phyloP scores from a whole-genome alignment of 2,797 vertebrate species.

The Pangasius sanitwongsei region DNA sequence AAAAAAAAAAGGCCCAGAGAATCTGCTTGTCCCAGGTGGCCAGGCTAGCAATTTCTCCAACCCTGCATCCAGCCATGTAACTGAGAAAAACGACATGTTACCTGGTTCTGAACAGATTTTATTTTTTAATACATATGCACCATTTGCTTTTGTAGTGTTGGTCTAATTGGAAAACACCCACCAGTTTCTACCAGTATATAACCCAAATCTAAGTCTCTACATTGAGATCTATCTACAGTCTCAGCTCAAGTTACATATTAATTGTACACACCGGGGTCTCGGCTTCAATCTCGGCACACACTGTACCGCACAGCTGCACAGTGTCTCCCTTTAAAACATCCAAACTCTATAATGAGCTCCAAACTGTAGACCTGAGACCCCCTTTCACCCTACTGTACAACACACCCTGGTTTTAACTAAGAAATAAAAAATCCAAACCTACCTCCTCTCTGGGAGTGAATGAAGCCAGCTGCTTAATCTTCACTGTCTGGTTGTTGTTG shows the following conservation, averaged over 20 bases:
- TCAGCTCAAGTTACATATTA: not conserved
- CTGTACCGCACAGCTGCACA: not conserved
- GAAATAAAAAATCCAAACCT: slow-evolving; percentile 47
- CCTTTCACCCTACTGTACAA: not conserved
- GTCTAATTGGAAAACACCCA: not conserved
- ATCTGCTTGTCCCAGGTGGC: not conserved
- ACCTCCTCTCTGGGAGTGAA: slow-evolving; percentile 92
- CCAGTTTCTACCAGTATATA: not conserved
- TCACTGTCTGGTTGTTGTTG: slow-evolving; percentile 89
- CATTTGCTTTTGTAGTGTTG: not conserved
- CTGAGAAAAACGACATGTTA: not conserved
- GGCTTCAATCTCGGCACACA: not conserved
- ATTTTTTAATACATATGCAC: not conserved
- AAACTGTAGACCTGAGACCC: too few species aligned
- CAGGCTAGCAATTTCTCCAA: not conserved
- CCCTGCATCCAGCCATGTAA: not conserved
- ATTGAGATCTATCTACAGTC: not conserved
- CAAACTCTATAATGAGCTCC: not conserved
- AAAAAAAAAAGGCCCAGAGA: not conserved
- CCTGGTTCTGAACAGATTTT: not conserved
- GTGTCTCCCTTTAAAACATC: not conserved
- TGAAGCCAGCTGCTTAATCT: slow-evolving; percentile 93
- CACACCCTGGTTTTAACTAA: not conserved
- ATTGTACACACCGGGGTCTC: not conserved
- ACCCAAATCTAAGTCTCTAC: not conserved